Conservation (phyloP, 2,113 vertebrate genomes). For the Platichthys flesus region DNA sequence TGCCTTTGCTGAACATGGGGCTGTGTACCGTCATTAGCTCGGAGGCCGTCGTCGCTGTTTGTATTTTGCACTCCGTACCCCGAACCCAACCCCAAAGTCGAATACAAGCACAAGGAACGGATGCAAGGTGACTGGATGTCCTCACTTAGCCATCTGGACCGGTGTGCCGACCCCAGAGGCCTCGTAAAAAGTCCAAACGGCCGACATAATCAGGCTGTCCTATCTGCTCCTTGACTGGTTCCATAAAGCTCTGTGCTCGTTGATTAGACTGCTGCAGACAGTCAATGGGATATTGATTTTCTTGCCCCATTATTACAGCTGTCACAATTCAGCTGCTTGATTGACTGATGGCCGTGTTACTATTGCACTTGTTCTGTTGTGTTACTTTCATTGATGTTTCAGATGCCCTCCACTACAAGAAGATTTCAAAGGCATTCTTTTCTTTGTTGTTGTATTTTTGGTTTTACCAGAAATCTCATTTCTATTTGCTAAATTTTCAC, state of each 20-base stretch:
- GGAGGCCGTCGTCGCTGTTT: constrained; percentile 38
- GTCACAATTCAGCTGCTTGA: constrained; percentile 79
- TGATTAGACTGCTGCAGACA: constrained; percentile 80
- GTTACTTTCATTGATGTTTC: constrained; percentile 64
- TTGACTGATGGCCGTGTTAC: constrained; percentile 79
- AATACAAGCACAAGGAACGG: constrained; percentile 81
- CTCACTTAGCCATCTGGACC: constrained; percentile 68
- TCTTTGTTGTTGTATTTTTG: constrained; percentile 22
- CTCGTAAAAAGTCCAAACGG: constrained; percentile 54
- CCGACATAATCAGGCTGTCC: constrained; percentile 71
- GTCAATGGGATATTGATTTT: constrained; percentile 84
- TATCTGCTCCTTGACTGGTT: constrained; percentile 72
- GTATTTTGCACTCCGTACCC: constrained; percentile 65
- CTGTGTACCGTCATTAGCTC: constrained; percentile 54
- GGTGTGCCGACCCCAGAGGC: constrained; percentile 69
- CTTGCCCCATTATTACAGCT: constrained; percentile 76
- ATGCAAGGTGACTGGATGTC: constrained; percentile 78
- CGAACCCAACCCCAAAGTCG: constrained; percentile 54
- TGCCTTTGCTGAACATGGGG: constrained; percentile 77
- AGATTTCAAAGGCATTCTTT: constrained; percentile 32
- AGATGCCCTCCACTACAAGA: constrained; percentile 55
- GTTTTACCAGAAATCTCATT: constrained; percentile 30
- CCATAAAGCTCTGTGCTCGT: constrained; percentile 69
- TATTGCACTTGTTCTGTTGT: constrained; percentile 64
- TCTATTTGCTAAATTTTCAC: constrained; percentile 40